A percentile compares a stretch with the other conserved stretches of the same genome.
These are phyloP conservation scores for Scaptomyza cyrtandrae DNA, from an alignment of 2,888 invertebrate genomes.

Conservation along the genomic window DNA sequence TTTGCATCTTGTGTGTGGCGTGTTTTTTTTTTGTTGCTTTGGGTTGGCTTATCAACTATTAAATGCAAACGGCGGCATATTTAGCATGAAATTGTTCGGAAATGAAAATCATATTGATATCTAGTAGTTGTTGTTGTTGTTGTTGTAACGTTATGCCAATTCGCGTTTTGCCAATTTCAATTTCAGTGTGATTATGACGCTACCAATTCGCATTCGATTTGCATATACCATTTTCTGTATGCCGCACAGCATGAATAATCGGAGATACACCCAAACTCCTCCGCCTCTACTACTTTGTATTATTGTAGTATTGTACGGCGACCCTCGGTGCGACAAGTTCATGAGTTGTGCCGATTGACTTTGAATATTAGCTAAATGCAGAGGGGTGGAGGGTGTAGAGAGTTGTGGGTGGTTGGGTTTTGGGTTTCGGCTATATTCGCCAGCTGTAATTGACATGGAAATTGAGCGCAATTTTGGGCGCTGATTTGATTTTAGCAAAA, in stretches of 20 bases:
- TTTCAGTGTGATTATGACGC: conserved; percentile 63
- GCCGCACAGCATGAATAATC: conserved; percentile 71
- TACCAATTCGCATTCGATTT: conserved; percentile 73
- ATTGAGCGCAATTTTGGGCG: conserved; percentile 66
- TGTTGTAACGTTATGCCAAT: conserved; percentile 5
- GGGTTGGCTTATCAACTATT: conserved; percentile 73
- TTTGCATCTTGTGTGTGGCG: conserved; percentile 48
- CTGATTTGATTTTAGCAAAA: conserved; percentile 70
- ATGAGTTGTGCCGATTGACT: conserved; percentile 73
- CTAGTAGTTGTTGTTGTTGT: background rate
- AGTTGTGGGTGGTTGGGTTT: background rate
- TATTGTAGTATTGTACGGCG: conserved; percentile 37
- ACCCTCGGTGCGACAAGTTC: conserved; percentile 61
- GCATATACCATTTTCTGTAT: conserved; percentile 63
- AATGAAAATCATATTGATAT: conserved; percentile 53
- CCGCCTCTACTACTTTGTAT: conserved; percentile 45
- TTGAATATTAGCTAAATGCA: conserved; percentile 68
- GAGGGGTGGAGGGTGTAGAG: background rate
- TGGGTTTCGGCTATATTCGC: conserved; percentile 26
- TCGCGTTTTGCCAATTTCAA: conserved; percentile 26
- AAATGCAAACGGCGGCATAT: conserved; percentile 75
- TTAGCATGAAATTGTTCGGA: conserved; percentile 72
- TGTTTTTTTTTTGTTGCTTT: conserved; percentile 21
- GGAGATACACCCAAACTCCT: conserved; percentile 26
- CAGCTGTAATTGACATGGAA: conserved; percentile 78